Base-by-base conservation (phyloP, 1,140 invertebrate genomes). In the Drosophila tristis region DNA sequence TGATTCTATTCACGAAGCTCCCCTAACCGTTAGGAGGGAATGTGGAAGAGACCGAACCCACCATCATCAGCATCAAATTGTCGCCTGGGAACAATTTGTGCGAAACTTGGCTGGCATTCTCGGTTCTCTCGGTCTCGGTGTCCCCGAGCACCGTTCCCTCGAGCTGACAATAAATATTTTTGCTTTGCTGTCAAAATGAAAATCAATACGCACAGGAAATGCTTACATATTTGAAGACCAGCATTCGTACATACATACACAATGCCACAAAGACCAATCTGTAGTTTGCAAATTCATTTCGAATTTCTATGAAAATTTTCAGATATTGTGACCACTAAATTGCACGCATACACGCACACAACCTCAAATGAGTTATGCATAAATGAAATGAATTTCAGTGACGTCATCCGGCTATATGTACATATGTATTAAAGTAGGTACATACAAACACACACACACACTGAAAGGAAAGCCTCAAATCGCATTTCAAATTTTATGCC, bases 151-250 rank as follows among this genome's bases (percentile, higher is more conserved):
- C 31, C 35, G 35, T 39, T 65, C 61, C 57, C 65, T 31, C 15
- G 53, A 50, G 64, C 64, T 62, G 73, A 77, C 74, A 76, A 77
- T 77, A 77, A 77, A 77, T 76, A 77, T 77, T 77, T 77, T 68
- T 55, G 62, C 50, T 62, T 31, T 50, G 64, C 64, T 49, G 56
- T 61, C 57, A 55, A 56, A 23, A 53, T 72, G 61, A 78, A 78
- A 78, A 78, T 78, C 75, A 78, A 78, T 78, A 78, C 66, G 47
- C 23, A 65, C 72, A 55, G 62, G 31, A 57, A 57, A 42, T 25
- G 54, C 54, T 57, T 56, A 29, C 54, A 65, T 50, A 65, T 29
- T 76, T 75, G 67, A 35, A 49, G 72, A 56, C 63, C 50, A 75
- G 15, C 35, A 31, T 45, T 44, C 50, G 39, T n/a, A 50, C 48